Evolutionary conservation across 2,113 vertebrate genomes (phyloP).

Genomic region (Pitta sordida): DNA sequence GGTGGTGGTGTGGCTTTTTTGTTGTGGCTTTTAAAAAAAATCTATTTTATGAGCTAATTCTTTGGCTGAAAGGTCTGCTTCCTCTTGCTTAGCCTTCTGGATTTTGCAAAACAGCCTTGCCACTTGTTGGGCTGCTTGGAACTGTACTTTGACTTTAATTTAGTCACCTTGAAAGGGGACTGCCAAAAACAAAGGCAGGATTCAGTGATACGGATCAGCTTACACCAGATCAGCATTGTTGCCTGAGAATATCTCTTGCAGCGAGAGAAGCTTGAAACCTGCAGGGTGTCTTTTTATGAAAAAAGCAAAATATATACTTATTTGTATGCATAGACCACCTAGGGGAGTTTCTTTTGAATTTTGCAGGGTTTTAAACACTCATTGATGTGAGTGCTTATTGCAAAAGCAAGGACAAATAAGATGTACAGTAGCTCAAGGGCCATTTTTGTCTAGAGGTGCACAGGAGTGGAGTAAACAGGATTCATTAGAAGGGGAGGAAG

Average conservation of each 20-base stretch:
- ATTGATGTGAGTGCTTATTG: slow-evolving; percentile 59
- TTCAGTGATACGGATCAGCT: slow-evolving; percentile 50
- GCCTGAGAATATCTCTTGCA: slow-evolving; percentile 43
- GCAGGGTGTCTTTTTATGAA: slow-evolving; percentile 64
- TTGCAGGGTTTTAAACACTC: slow-evolving; percentile 64
- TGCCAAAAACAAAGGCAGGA: slow-evolving; percentile 64
- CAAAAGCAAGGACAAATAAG: slow-evolving; percentile 62
- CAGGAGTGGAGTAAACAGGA: neutral
- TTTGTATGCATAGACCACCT: slow-evolving; percentile 68
- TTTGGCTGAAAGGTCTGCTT: neutral
- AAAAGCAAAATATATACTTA: slow-evolving; percentile 66
- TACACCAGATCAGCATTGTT: slow-evolving; percentile 58
- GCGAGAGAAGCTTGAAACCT: slow-evolving; percentile 61
- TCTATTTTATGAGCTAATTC: neutral
- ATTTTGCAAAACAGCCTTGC: slow-evolving; percentile 26
- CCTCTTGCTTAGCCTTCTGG: slow-evolving; percentile 32
- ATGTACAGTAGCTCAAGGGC: slow-evolving; percentile 43
- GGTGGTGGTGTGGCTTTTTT: neutral
- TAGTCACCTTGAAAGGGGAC: slow-evolving; percentile 70
- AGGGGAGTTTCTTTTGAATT: slow-evolving; percentile 66
- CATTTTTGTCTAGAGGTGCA: slow-evolving; percentile 31
- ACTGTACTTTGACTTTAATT: slow-evolving; percentile 61
- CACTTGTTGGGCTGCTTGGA: slow-evolving; percentile 35
- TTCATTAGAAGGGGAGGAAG: neutral
- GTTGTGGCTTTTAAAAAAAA: neutral